Evolutionary conservation across 92 coral and sea anemone genomes (phyloP).

Genomic region (Epizoanthus fatuus): DNA sequence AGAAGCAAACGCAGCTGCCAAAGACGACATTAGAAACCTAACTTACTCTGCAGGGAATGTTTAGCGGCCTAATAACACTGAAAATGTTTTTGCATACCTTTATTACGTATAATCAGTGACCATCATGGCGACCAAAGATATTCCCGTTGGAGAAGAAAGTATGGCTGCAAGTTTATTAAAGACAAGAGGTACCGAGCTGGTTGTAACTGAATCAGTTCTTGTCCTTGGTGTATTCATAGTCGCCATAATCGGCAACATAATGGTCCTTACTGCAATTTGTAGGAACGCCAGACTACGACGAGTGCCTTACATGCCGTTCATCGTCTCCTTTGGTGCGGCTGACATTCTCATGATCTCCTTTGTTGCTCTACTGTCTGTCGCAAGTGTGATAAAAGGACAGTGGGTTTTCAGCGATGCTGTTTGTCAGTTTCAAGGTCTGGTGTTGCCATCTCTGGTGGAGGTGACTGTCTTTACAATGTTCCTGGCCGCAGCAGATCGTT

Average conservation of each 20-base stretch:
- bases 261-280: background rate
- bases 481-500: conserved; percentile 7
- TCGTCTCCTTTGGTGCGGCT: background rate
- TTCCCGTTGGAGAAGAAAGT: background rate
- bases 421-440: conserved; percentile 24
- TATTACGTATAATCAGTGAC: background rate
- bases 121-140: background rate
- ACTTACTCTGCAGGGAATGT: background rate
- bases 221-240: background rate
- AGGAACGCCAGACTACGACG: background rate
- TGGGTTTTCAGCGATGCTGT: conserved; percentile 17
- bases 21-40: background rate
- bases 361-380: conserved; percentile 6
- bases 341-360: background rate
- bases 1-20: background rate
- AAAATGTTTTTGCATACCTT: background rate
- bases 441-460: background rate
- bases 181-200: background rate
- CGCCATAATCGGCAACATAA: background rate
- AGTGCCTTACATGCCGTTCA: background rate
- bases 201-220: background rate
- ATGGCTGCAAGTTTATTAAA: conserved; percentile 3
- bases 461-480: conserved; percentile 8
- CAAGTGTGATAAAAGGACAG: conserved; percentile 5
- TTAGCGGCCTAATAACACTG: background rate